These are phyloP conservation scores for Loriculus beryllinus DNA, from an alignment of 2,797 vertebrate species.

Conservation along the genomic window DNA sequence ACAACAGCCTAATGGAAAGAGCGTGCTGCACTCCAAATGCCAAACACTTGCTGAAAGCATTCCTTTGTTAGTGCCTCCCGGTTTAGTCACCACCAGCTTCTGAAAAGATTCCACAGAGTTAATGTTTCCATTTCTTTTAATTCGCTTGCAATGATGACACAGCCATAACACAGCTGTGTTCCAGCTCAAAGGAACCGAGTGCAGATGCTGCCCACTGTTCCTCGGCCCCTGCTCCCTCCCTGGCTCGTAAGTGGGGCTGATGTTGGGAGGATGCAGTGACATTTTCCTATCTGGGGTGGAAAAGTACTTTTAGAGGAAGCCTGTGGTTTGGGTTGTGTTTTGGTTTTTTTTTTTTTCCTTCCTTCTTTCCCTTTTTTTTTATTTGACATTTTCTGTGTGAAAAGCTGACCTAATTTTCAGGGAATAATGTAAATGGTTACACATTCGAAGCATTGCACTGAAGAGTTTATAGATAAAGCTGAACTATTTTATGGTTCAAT, in stretches of 20 bases:
- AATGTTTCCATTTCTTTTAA: slow-evolving; percentile 78
- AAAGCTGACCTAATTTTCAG: slow-evolving; percentile 77
- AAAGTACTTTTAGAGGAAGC: slow-evolving; percentile 68
- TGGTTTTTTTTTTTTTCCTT: neutral
- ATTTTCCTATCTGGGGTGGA: slow-evolving; percentile 69
- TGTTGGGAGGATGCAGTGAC: slow-evolving; percentile 66
- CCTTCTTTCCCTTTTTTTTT: neutral
- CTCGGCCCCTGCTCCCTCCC: slow-evolving; percentile 66
- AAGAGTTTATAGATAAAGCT: slow-evolving; percentile 71
- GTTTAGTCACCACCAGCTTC: slow-evolving; percentile 70
- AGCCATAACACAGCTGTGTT: slow-evolving; percentile 77
- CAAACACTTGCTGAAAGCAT: slow-evolving; percentile 72
- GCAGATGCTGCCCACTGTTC: slow-evolving; percentile 71
- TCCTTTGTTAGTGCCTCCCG: slow-evolving; percentile 67
- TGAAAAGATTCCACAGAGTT: slow-evolving; percentile 76
- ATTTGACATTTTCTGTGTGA: slow-evolving; percentile 71
- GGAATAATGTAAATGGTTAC: slow-evolving; percentile 70
- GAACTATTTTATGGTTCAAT: slow-evolving; percentile 72
- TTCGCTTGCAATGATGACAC: slow-evolving; percentile 69
- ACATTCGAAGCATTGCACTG: slow-evolving; percentile 62
- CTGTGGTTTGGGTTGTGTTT: neutral
- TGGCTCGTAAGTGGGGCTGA: slow-evolving; percentile 55
- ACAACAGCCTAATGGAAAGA: slow-evolving; percentile 64
- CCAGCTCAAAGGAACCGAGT: slow-evolving; percentile 64
- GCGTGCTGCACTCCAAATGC: slow-evolving; percentile 32